A percentile compares a stretch with the other conserved stretches of the same genome.
phyloP scores from a whole-genome alignment of 2,888 invertebrate species.

The Phlogophora meticulosa region DNA sequence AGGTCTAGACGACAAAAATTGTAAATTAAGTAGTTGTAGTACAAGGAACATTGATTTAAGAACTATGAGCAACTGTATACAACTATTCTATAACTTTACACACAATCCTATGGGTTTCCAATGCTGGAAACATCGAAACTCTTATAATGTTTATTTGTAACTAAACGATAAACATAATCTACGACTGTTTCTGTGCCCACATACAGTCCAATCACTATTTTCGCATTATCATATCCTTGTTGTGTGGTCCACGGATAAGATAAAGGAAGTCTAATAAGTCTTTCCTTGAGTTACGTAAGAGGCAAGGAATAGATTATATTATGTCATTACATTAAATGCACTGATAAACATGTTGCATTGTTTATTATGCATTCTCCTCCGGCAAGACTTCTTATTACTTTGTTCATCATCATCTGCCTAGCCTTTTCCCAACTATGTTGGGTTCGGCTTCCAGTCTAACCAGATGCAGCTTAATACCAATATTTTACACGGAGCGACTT shows the following conservation, averaged over 20 bases:
- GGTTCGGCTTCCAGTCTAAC: no score
- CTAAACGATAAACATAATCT: not conserved
- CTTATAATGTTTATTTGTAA: not conserved
- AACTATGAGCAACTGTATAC: no score
- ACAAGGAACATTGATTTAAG: no score
- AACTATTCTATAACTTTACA: no score
- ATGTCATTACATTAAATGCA: constrained; percentile 22
- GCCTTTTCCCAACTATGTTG: no score
- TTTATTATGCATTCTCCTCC: not conserved
- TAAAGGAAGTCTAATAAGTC: constrained; percentile 30
- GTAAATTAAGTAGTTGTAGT: no score
- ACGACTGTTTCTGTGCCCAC: not conserved
- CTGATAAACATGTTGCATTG: constrained; percentile 12
- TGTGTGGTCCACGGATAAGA: constrained; percentile 56
- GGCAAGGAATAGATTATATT: constrained; percentile 29
- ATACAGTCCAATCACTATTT: constrained; percentile 8
- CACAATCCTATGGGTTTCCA: not conserved
- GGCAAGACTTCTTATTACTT: not conserved
- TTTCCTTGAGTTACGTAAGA: constrained; percentile 47
- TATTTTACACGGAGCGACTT: no score
- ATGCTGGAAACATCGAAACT: no score
- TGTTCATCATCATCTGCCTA: not conserved
- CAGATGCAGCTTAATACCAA: no score
- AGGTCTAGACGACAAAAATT: not conserved
- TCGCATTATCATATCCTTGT: constrained; percentile 14